These are phyloP conservation scores for Brachyptera putata DNA, from an alignment of 2,888 invertebrate genomes.

Conservation along the genomic window DNA sequence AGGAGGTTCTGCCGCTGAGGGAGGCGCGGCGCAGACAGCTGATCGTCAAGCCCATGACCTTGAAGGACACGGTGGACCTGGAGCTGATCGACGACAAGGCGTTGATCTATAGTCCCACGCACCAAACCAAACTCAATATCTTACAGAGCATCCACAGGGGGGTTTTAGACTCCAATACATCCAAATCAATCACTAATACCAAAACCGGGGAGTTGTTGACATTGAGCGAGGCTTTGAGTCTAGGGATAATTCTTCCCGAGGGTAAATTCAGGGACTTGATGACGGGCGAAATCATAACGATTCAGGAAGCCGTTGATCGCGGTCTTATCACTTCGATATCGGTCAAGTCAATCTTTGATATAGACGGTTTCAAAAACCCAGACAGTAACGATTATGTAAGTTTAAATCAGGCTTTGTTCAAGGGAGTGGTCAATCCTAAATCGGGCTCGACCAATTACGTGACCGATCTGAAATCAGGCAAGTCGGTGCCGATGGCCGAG, in stretches of 20 bases:
- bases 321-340: constrained; percentile 85
- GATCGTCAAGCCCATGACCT: constrained; percentile 85
- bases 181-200: constrained; percentile 81
- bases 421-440: constrained; percentile 70
- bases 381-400: constrained; percentile 76
- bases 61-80: constrained; percentile 78
- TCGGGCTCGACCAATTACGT: constrained; percentile 62
- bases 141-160: constrained; percentile 83
- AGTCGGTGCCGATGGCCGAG: constrained; percentile 71
- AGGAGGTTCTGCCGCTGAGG: constrained; percentile 70
- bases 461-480: constrained; percentile 68
- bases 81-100: constrained; percentile 73
- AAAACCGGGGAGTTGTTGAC: constrained; percentile 75
- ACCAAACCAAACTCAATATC: constrained; percentile 69
- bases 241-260: constrained; percentile 72
- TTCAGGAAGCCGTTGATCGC: constrained; percentile 83
- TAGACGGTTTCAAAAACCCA: constrained; percentile 84
- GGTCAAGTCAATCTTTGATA: constrained; percentile 85
- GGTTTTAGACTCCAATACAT: constrained; percentile 75
- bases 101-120: constrained; percentile 75
- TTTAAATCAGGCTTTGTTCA: constrained; percentile 74
- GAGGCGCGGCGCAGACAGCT: constrained; percentile 79
- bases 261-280: constrained; percentile 71
- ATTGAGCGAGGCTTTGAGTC: constrained; percentile 76
- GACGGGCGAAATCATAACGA: constrained; percentile 66